These are phyloP conservation scores for Drosophila athabasca DNA, from an alignment of 1,140 invertebrate genomes.

Conservation along the genomic window DNA sequence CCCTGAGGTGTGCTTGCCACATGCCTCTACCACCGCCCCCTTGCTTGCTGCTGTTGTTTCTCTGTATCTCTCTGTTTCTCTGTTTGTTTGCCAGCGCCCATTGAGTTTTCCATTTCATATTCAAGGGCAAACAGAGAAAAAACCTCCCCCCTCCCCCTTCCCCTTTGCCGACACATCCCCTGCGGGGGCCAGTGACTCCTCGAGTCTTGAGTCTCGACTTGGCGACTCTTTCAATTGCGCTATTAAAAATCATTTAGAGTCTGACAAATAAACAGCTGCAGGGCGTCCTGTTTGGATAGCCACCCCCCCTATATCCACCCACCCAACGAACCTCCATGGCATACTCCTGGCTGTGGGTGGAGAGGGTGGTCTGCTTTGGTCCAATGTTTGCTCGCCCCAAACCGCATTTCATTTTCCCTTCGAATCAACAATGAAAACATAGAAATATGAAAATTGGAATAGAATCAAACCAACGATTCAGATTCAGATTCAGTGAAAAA, in stretches of 20 bases:
- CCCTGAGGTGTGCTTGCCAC: constrained; percentile 41
- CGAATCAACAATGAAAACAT: constrained; percentile 45
- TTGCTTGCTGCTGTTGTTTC: background rate
- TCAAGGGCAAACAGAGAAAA: constrained; percentile 51
- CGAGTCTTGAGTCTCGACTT: constrained; percentile 41
- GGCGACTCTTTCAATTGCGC: constrained; percentile 62
- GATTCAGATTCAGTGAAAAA: constrained; percentile 7
- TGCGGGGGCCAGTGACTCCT: constrained; percentile 38
- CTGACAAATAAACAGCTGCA: constrained; percentile 60
- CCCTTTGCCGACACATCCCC: background rate
- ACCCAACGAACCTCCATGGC: background rate
- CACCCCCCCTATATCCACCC: background rate
- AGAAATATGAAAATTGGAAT: constrained; percentile 59
- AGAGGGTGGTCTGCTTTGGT: constrained; percentile 4
- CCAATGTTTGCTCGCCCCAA: constrained; percentile 8
- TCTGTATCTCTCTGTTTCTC: constrained; percentile 21
- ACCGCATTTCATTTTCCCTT: background rate
- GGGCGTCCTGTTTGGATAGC: constrained; percentile 44
- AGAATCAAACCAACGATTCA: constrained; percentile 30
- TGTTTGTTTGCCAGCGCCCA: constrained; percentile 54
- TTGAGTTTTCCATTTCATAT: constrained; percentile 64
- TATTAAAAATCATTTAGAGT: constrained; percentile 72
- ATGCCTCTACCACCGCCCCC: too few species aligned
- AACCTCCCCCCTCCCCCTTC: background rate
- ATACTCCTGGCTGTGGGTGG: too few species aligned